Evolutionary conservation across 2,797 vertebrate genomes (phyloP).

Genomic region (Loriculus beryllinus): DNA sequence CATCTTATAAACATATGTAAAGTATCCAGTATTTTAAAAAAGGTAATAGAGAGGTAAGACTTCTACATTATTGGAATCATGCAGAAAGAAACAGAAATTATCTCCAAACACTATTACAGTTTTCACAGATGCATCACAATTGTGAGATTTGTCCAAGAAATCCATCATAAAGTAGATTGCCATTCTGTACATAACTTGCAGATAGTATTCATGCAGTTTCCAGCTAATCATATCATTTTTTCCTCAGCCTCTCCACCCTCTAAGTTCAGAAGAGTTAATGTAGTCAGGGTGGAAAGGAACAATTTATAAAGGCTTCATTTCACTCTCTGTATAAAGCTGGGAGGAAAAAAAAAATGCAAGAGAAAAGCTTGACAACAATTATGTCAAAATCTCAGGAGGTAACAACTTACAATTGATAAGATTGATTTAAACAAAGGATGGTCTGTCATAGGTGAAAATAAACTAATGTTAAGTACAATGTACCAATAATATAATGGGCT

Average conservation of each 20-base stretch:
- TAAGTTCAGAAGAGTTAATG: not conserved
- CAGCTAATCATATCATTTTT: not conserved
- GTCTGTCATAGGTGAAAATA: not conserved
- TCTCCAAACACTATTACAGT: not conserved
- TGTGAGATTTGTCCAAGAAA: not conserved
- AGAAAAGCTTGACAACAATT: not conserved
- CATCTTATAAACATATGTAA: rapidly evolving
- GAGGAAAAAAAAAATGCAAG: not conserved
- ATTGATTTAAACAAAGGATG: not conserved
- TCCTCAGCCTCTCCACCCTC: not conserved
- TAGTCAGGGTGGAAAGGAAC: not conserved
- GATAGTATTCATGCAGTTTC: not conserved
- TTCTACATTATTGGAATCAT: not conserved
- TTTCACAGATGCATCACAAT: not conserved
- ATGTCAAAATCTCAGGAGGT: not conserved
- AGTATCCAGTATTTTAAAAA: not conserved
- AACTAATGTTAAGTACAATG: not conserved
- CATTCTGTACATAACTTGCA: not conserved
- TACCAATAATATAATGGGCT: not conserved
- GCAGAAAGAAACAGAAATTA: rapidly evolving
- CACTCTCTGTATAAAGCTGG: not conserved
- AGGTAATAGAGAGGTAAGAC: not conserved
- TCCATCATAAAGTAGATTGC: not conserved
- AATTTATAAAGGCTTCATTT: not conserved
- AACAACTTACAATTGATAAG: not conserved